These are phyloP conservation scores for Sturmia bella DNA, from an alignment of 2,888 invertebrate genomes.

Conservation along the genomic window DNA sequence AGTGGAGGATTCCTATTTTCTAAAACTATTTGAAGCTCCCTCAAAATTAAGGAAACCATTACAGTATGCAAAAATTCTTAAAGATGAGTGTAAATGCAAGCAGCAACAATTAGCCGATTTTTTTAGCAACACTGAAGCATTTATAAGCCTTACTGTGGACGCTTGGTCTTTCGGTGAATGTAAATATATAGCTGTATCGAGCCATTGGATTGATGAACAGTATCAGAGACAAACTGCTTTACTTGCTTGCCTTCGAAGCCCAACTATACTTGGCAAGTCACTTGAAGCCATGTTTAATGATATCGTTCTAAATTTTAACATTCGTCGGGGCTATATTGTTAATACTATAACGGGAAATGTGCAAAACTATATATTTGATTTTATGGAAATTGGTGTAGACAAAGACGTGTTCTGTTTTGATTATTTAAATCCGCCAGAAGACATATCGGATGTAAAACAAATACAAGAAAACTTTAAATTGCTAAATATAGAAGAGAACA, in stretches of 20 bases:
- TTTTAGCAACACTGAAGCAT: conserved; percentile 32
- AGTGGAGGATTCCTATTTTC: conserved; percentile 34
- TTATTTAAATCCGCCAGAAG: background rate
- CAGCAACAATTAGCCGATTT: conserved; percentile 31
- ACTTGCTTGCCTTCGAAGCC: conserved; percentile 40
- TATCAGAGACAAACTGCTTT: conserved; percentile 45
- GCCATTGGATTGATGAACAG: conserved; percentile 56
- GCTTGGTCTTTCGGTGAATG: conserved; percentile 33
- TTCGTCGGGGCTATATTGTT: conserved; percentile 26
- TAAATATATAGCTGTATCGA: conserved; percentile 50
- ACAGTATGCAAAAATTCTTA: conserved; percentile 48
- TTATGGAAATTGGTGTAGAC: conserved; percentile 34
- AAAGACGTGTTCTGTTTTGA: conserved; percentile 43
- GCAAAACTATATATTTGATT: conserved; percentile 37
- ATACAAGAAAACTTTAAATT: conserved; percentile 38
- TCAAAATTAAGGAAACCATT: conserved; percentile 14
- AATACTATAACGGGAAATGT: conserved; percentile 33
- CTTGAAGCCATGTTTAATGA: conserved; percentile 24
- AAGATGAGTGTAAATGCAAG: conserved; percentile 57
- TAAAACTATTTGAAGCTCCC: conserved; percentile 44
- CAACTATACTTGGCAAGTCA: background rate
- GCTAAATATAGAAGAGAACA: background rate
- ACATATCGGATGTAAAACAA: conserved; percentile 11
- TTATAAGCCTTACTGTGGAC: conserved; percentile 31
- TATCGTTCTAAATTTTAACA: conserved; percentile 18